Evolutionary conservation across 2,888 invertebrate genomes (phyloP), one percentile per base, ranked within the genome.

Genomic region (Dryobota labecula): DNA sequence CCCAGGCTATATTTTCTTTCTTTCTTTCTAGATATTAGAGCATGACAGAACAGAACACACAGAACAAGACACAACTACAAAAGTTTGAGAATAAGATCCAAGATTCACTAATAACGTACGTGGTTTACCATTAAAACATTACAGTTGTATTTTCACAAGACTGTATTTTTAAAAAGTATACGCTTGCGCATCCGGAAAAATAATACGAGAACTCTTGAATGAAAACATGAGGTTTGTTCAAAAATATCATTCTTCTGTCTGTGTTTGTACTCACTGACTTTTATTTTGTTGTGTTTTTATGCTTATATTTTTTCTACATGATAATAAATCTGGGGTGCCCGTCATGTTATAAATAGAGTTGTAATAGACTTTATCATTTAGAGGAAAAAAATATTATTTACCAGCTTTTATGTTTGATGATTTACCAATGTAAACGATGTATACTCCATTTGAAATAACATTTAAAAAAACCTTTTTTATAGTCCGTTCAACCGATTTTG

Each of bases 181-280:
- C 43, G 56, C 58, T 61, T 67, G 45, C 63, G 65, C 64, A 56
- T 3, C 53, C 36, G 64, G 49, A 65, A 70, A 75, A 75, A 63
- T 53, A 62, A 74, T 76, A 66, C 38, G 41, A 61, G 27, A 76
- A 27, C 33, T 64, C 47, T 56, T 24, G 66, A 62, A 53, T 62
- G 73, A 63, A 70, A 76, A 72, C 24, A 63, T 27, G 36, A 64
- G 61, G 24, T 71, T 74, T 66, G 18, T 65, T 64, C 38, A 49
- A 51, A 67, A 73, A 61, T 61, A 53, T 62, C 43, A 66, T 43
- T 65, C 24, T 62, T 33, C 18, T 43, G 54, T 69, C 41, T 64
- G 38, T 27, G 36, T 20, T 33, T 64, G 15, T 30, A 18, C 15
- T 20, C 18, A 9, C n/a, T 18, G 51, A 24, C 9, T 51, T 68